Percentiles rank a stretch among this genome's conserved stretches.
These are phyloP conservation scores for Prunella strophiata DNA, from an alignment of 2,797 vertebrate species.

Conservation along the genomic window DNA sequence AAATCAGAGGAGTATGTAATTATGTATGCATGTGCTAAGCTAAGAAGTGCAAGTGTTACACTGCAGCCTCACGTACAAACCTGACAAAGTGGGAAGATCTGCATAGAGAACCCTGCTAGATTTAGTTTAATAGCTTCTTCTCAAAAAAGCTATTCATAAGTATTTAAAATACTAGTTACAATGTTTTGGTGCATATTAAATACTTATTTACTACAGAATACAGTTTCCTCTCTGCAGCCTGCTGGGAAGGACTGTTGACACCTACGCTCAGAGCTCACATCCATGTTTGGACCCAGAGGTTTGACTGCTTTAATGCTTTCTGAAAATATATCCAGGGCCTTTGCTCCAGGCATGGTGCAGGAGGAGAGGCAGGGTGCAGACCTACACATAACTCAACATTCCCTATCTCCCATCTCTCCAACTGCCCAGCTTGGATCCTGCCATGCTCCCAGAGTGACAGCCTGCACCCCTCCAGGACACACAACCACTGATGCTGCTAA, in stretches of 20 bases:
- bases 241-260: neutral
- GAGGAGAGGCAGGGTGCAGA: neutral
- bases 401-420: neutral
- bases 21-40: neutral
- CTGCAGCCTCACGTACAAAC: neutral
- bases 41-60: neutral
- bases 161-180: neutral
- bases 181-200: neutral
- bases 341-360: neutral
- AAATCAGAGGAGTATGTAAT: neutral
- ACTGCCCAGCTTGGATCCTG: neutral
- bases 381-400: fast-evolving
- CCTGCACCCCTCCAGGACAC: neutral
- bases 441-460: neutral
- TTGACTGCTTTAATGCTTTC: neutral
- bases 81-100: neutral
- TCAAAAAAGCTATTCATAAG: neutral
- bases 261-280: neutral
- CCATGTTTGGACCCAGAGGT: neutral
- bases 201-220: neutral
- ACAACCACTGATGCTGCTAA: neutral
- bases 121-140: neutral
- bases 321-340: neutral
- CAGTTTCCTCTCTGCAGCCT: neutral
- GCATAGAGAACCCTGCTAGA: neutral